Evolutionary conservation across 2,888 invertebrate genomes (phyloP), one percentile per base, ranked within the genome.

Genomic region (Caenorhabditis angaria): DNA sequence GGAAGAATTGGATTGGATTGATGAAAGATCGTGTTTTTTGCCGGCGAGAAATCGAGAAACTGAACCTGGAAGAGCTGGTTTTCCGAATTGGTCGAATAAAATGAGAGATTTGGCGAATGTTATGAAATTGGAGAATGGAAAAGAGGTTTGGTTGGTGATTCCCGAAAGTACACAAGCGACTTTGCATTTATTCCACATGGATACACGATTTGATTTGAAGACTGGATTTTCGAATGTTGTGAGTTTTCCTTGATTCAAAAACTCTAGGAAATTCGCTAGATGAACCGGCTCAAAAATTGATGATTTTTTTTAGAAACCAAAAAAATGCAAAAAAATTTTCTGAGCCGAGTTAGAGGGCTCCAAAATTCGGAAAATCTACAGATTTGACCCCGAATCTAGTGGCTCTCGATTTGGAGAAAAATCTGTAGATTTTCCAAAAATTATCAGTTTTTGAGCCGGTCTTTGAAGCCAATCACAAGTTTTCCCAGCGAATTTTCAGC

Each of bases 81-180:
- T 6, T 24, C 20, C 20, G 12, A 1, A 2, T 3, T 41, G 50
- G 6, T 2, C 47, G 2, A 58, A 35, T 18, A 60, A 61, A 20
- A 14, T 55, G 18, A 28, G 62, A 47, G 63, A 66, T 2, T 20
- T 71, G 20, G 47, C 66, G 3, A 66, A 64, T 35, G 50, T 66
- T 4, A 63, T 71, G 20, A 63, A 63, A 29, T 32, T 68, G 22
- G 72, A 72, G 14, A 54, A 72, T 24, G 72, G 68, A 25, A 65
- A 62, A 1, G 68, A 73, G 28, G 48, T 73, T 1, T 60, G 62
- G 22, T 41, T 61, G 8, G 58, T 69, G 61, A 60, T 73, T 5
- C 60, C 68, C 0, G 73, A 73, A 14, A 51, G 20, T 18, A 14
- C 51, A 6, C 65, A 60, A 47, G 41, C 65, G 0, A 60, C 32